Conservation (phyloP, 30 jellyfish, hydroid and myxozoan genomes). For the Chrysaora quinquecirrha region DNA sequence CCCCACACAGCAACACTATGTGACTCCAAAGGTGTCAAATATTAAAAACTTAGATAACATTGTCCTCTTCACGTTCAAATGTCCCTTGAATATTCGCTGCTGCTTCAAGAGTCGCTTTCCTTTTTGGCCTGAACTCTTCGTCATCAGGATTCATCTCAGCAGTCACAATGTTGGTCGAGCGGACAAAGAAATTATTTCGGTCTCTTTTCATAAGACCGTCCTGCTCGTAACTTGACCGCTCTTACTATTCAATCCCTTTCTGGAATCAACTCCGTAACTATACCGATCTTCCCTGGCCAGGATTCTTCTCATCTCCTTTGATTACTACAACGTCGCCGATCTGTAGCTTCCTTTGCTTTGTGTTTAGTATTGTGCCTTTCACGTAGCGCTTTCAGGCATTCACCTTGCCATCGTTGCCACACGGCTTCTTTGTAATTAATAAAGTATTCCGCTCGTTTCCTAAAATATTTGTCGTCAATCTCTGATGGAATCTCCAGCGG, state of each 20-base stretch:
- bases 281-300: neutral
- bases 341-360: neutral
- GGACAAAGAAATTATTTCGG: neutral
- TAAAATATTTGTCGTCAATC: neutral
- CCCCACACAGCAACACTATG: no score
- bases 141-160: neutral
- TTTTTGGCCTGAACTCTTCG: neutral
- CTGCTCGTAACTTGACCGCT: neutral
- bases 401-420: neutral
- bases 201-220: neutral
- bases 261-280: neutral
- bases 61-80: no score
- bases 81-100: no score
- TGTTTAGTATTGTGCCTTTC: neutral
- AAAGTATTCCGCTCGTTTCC: neutral
- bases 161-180: neutral
- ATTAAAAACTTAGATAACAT: no score
- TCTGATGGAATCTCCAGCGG: no score
- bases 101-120: no score
- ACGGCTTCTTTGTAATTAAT: neutral
- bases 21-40: no score
- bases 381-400: neutral
- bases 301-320: neutral
- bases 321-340: neutral
- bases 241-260: neutral